Base-by-base conservation (phyloP, 1,140 invertebrate species). In the Rhopalosiphum maidis region DNA sequence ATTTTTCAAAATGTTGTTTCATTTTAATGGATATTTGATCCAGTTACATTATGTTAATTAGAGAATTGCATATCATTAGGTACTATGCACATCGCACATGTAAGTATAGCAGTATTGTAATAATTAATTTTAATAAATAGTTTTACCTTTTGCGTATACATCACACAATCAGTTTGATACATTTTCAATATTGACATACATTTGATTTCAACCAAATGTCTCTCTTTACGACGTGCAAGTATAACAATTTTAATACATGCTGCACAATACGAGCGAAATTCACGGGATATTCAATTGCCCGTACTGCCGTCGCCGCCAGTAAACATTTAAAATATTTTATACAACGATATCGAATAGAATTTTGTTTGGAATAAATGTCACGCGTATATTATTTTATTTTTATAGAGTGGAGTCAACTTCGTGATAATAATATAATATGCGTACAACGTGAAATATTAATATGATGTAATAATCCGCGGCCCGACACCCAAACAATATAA, bases 311-410 rank as follows among this genome's bases (percentile, higher is more conserved):
- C 46, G 46, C 46, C 46, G 9, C 1, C 60, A 15, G n/a, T 77
- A 77, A n/a, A 1, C 18, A n/a, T 77, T 68, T 77, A 2, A 77
- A 77, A 77, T n/a, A 21, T n/a, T 77, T 77, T 77, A 77, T 77
- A n/a, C 5, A 7, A 77, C 60, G n/a, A 77, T 77, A 77, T 77
- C 60, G 60, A 25, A 77, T 4, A 8, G 25, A 15, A 5, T n/a
- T 77, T 77, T 77, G 60, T 77, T 77, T 77, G 30, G 60, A 77
- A n/a, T 77, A 77, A 77, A 77, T n/a, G 60, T 77, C 60, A 77
- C 60, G 60, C 5, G 60, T 77, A 21, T 18, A 77, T 18, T n/a
- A 77, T n/a, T 77, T 77, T n/a, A 77, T 77, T 77, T 77, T 77
- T 18, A 77, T n/a, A 18, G 30, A 22, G 30, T 68, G 11, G 7